Conservation (phyloP, 2,888 invertebrate genomes). For the Drosophila rubida region DNA sequence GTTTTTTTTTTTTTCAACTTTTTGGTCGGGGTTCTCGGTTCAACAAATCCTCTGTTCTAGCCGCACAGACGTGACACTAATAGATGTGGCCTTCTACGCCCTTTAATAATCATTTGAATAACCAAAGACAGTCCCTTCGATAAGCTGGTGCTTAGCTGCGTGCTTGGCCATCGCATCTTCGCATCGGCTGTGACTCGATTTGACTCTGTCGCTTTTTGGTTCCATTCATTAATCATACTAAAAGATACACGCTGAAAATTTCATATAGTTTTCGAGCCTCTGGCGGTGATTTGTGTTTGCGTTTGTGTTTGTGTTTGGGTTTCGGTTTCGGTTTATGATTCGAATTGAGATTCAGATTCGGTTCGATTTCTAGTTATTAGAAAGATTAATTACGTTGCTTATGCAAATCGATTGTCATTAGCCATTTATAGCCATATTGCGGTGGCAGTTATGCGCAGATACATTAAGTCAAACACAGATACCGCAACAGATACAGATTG, state of each 20-base stretch:
- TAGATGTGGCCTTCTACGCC: conserved; percentile 74
- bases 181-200: neutral
- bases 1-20: neutral
- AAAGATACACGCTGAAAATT: conserved; percentile 67
- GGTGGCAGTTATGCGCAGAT: conserved; percentile 62
- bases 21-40: conserved; percentile 3
- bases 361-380: conserved; percentile 74
- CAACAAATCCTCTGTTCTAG: conserved; percentile 50
- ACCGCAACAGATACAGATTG: conserved; percentile 8
- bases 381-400: conserved; percentile 77
- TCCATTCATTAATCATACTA: conserved; percentile 72
- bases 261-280: conserved; percentile 65
- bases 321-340: conserved; percentile 15
- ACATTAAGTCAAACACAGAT: conserved; percentile 17
- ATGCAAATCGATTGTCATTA: conserved; percentile 82
- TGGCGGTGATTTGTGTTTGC: conserved; percentile 56
- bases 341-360: conserved; percentile 27
- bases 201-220: conserved; percentile 12
- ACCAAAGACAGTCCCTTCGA: conserved; percentile 50
- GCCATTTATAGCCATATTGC: conserved; percentile 69
- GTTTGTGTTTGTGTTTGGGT: conserved; percentile 55
- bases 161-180: conserved; percentile 27
- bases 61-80: conserved; percentile 67
- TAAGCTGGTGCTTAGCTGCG: conserved; percentile 37
- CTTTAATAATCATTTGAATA: conserved; percentile 71